Base-by-base conservation (phyloP, 2,797 vertebrate species). In the Poecilia gillii region DNA sequence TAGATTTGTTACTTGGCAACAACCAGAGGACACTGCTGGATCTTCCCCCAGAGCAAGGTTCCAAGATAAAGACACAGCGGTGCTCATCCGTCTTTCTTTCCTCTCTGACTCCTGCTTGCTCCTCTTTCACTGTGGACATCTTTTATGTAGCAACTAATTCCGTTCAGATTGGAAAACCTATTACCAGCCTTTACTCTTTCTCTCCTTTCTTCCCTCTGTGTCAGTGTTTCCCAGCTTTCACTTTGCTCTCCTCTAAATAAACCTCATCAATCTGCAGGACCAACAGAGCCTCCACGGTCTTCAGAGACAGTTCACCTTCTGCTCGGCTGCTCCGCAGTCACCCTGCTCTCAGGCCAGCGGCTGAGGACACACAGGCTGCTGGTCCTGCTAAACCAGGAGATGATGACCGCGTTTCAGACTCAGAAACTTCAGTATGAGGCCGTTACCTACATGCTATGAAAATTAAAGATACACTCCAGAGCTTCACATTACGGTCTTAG, bases 221-320 rank as follows among this genome's bases (percentile, higher is more conserved):
- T 83, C 76, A 0, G 64, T 75, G 78, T 72, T 66, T 81, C 72
- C 62, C 75, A 51, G 74, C 53, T 49, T 85, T 80, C 78, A 41
- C 76, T 36, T 47, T 9, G n/a, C 76, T 80, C 70, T 77, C 62
- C 73, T 87, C 83, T 90, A 90, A 92, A 91, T 88, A 91, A 92
- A 93, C 90, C 87, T 90, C 91, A 90, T 93, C 90, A 90, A 90
- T 90, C 89, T 87, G 36, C 77, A 75, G 78, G 84, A 88, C 81
- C 87, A 89, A 87, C 89, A 86, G 75, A 85, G 70, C 70, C 74
- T 68, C 78, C 39, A 13, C 72, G 45, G 84, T 77, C 57, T 86
- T 82, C 79, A 72, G 83, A 81, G 84, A 81, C 9, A 20, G n/a
- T 68, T 82, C 83, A 73, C 83, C 73, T 78, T 82, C 76, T 47